Evolutionary conservation across 2,797 vertebrate species (phyloP).

Genomic region (Argya squamiceps): DNA sequence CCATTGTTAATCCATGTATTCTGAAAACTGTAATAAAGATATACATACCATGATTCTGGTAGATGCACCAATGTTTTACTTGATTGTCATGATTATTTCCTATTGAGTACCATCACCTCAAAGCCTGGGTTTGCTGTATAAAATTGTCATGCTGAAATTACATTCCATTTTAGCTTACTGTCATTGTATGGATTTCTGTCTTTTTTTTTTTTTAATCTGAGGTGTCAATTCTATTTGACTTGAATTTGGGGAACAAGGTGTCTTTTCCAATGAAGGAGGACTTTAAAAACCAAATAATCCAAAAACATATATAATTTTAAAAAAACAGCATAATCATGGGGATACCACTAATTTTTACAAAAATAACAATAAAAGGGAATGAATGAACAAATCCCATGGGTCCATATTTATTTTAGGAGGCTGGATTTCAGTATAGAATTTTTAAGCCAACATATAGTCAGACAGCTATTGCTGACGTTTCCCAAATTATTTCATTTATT

Average conservation of each 20-base stretch:
- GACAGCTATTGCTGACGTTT: not conserved
- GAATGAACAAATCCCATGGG: not conserved
- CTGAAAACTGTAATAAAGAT: slow-evolving; percentile 64
- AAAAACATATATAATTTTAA: not conserved
- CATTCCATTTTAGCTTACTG: not conserved
- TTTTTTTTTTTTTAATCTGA: not conserved
- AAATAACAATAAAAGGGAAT: slow-evolving; percentile 26
- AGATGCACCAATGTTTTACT: slow-evolving; percentile 44
- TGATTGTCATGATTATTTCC: not conserved
- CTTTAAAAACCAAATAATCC: not conserved
- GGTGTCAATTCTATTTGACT: not conserved
- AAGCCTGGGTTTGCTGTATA: not conserved
- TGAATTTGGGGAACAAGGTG: not conserved
- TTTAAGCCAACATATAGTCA: not conserved
- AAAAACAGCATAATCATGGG: not conserved
- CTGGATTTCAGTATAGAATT: not conserved
- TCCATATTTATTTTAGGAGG: not conserved
- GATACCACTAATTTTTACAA: not conserved
- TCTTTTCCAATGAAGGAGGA: not conserved
- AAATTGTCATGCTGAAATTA: not conserved
- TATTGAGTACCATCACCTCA: not conserved
- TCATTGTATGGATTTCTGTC: not conserved
- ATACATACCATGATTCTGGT: slow-evolving; percentile 25
- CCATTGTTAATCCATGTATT: slow-evolving; percentile 66
- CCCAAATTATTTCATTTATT: not conserved